Conservation (phyloP, 2,888 invertebrate species). For the Phragmatobia fuliginosa region DNA sequence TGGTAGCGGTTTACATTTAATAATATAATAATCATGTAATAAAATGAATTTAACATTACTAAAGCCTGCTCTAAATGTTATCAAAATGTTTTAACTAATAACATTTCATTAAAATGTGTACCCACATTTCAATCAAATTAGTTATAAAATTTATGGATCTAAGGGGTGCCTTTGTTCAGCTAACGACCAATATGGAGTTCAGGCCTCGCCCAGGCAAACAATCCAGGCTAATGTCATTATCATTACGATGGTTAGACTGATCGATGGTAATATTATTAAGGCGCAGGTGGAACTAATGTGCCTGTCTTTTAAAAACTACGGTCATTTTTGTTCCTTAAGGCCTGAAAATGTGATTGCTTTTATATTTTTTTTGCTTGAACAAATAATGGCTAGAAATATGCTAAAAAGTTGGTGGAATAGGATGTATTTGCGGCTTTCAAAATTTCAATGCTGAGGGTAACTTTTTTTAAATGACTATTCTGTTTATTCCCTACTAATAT, state of each 20-base stretch:
- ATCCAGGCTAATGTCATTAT: slow-evolving; percentile 15
- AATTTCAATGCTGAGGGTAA: too few species aligned
- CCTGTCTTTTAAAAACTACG: slow-evolving; percentile 3
- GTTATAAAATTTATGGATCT: slow-evolving; percentile 13
- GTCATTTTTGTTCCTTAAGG: neutral
- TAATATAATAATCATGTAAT: neutral
- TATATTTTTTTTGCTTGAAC: neutral
- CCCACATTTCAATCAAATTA: neutral
- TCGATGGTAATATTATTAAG: slow-evolving; percentile 14
- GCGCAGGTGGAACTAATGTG: slow-evolving; percentile 18
- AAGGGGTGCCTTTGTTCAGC: slow-evolving; percentile 15
- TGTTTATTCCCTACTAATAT: too few species aligned
- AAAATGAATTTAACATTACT: neutral
- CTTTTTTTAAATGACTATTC: too few species aligned
- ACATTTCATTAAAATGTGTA: slow-evolving; percentile 4
- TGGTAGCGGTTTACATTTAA: neutral
- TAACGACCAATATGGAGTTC: slow-evolving; percentile 11
- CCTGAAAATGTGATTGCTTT: neutral
- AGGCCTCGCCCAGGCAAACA: slow-evolving; percentile 20
- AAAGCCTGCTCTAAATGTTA: neutral
- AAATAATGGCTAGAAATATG: neutral
- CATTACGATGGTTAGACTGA: slow-evolving; percentile 15
- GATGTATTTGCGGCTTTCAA: neutral
- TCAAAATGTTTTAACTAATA: neutral
- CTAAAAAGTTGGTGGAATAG: neutral